phyloP scores from a whole-genome alignment of 2,888 invertebrate species.

The Alloplasta piceator region DNA sequence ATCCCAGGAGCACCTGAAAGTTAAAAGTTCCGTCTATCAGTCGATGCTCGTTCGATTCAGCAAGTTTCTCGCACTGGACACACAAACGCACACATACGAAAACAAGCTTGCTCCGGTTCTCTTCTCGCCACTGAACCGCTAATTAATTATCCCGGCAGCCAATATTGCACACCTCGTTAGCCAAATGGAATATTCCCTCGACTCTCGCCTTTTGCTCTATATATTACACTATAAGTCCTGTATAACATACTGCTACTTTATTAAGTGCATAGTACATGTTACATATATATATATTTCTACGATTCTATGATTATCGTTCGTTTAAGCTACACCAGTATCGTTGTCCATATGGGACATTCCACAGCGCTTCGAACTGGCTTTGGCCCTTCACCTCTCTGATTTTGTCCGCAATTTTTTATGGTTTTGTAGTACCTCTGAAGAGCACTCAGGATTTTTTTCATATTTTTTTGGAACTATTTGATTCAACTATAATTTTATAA shows the following conservation, averaged over 20 bases:
- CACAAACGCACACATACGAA: background rate
- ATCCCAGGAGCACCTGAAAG: conserved; percentile 6
- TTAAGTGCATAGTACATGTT: conserved; percentile 13
- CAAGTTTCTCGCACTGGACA: conserved; percentile 27
- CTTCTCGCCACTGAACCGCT: conserved; percentile 61
- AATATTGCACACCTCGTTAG: conserved; percentile 77
- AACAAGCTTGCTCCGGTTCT: background rate
- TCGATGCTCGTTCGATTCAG: conserved; percentile 2
- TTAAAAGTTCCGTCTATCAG: conserved; percentile 11
- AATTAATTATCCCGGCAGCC: conserved; percentile 73
- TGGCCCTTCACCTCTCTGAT: too few species aligned
- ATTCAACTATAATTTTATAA: too few species aligned
- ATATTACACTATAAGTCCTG: conserved; percentile 33
- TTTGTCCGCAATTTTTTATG: too few species aligned
- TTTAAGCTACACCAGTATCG: conserved; percentile 46
- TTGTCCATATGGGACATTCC: conserved; percentile 14
- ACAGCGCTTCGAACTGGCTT: too few species aligned
- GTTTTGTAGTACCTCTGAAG: too few species aligned
- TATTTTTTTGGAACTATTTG: too few species aligned
- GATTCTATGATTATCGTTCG: conserved; percentile 35
- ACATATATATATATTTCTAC: conserved; percentile 18
- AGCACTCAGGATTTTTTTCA: too few species aligned
- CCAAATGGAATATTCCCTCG: conserved; percentile 57
- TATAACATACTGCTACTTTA: conserved; percentile 49
- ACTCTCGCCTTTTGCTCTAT: conserved; percentile 17